A percentile compares a stretch with the other conserved stretches of the same genome.
Evolutionary conservation across 1,140 invertebrate species (phyloP).

Genomic region (Drosophila kohkoa): DNA sequence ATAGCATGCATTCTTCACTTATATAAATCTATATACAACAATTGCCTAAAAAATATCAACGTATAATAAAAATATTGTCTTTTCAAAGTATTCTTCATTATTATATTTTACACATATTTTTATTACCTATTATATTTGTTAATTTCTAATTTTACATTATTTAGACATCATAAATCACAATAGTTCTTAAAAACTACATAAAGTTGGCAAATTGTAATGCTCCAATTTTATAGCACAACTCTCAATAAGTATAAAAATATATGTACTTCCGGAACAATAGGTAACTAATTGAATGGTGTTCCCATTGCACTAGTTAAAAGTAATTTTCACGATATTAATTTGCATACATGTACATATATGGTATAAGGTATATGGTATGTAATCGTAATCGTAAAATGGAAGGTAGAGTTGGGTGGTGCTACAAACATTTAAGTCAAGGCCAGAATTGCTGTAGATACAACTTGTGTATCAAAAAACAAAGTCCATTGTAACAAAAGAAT

Average conservation of each 20-base stretch:
- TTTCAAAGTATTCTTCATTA: no score
- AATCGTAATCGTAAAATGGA: conserved; percentile 20
- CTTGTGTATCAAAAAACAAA: conserved; percentile 11
- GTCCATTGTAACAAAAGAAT: conserved; percentile 35
- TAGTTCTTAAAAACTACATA: neutral
- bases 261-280: neutral
- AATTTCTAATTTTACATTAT: no score
- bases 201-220: no score
- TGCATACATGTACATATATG: conserved; percentile 7
- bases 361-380: neutral
- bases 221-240: neutral
- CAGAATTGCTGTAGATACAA: conserved; percentile 7
- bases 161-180: neutral
- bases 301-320: conserved; percentile 13
- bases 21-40: no score
- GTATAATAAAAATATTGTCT: no score
- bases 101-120: no score
- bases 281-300: conserved; percentile 5
- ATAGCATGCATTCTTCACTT: no score
- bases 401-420: conserved; percentile 12
- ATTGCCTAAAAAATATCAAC: no score
- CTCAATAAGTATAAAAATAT: neutral
- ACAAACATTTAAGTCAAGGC: conserved; percentile 31
- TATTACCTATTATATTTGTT: no score
- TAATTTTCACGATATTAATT: conserved; percentile 34